Base-by-base conservation (phyloP, 2,888 invertebrate genomes). In the Mythimna ferrago region DNA sequence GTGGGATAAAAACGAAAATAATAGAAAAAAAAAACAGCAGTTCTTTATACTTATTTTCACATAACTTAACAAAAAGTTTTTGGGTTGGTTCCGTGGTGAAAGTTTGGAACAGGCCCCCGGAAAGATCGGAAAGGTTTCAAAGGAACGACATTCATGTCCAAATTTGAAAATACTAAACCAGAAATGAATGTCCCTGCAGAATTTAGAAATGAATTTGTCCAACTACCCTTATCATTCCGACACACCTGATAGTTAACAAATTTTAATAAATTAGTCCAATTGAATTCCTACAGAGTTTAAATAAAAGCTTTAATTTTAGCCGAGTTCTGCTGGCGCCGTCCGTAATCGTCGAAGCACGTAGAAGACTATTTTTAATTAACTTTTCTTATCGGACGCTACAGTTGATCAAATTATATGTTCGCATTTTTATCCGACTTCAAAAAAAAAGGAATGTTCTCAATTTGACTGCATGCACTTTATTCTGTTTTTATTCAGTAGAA, bases 361-460 rank as follows among this genome's bases (percentile, higher is more conserved):
- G 71, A 73, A 83, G 82, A 86, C 84, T 85, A 87, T 88, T 89
- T 88, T 89, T 88, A 90, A 90, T 89, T 89, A 89, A 89, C 84
- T 89, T 89, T 86, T 74, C 86, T 87, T 85, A 84, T 85, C 81
- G 82, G 74, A 80, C 73, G 81, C 81, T 84, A 83, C 81, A 81
- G 82, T 82, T 87, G 82, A 88, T 88, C 82, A 83, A 87, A 88
- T 89, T 86, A 86, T 73, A 58, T 73, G 66, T 61, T 56, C 35
- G 63, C 48, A 16, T 48, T 48, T 48, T 48, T 6, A 16, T 16
- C 48, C 48, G 48, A 48, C 48, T 48, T 48, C 16, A 48, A 48
- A 48, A 44, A 44, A 26, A 48, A 48, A 16, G 48, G 5, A 9
- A 48, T 6, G 16, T 19, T 48, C 16, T 48, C 48, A 48, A 48